Conservation (phyloP, 1,140 invertebrate genomes). For the Hyphantria cunea region DNA sequence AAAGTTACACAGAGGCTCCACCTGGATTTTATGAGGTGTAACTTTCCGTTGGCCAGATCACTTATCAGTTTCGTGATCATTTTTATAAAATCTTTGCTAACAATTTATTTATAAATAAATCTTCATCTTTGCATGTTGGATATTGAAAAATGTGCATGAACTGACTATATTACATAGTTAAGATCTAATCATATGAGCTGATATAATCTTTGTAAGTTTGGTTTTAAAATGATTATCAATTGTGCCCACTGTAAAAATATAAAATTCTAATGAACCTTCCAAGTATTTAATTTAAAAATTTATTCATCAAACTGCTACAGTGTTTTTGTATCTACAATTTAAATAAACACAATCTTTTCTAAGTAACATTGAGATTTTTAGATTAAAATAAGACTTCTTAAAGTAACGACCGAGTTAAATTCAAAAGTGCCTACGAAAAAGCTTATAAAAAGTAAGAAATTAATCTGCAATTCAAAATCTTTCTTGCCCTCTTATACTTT, state of each 20-base stretch:
- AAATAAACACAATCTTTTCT: constrained; percentile 23
- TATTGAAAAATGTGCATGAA: too few species aligned
- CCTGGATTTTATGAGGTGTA: too few species aligned
- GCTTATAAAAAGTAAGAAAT: constrained; percentile 58
- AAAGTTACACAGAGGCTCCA: constrained; percentile 2
- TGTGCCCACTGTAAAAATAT: too few species aligned
- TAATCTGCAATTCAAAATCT: constrained; percentile 58
- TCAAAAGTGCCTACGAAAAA: constrained; percentile 49
- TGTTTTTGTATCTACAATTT: not conserved
- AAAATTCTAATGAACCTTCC: too few species aligned
- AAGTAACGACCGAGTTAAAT: constrained; percentile 46
- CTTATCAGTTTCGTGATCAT: too few species aligned
- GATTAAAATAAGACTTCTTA: constrained; percentile 40
- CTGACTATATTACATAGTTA: not conserved
- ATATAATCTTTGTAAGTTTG: too few species aligned
- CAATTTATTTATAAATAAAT: too few species aligned
- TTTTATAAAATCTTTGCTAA: not conserved
- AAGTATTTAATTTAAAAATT: not conserved
- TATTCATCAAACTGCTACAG: not conserved
- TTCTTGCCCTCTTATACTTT: constrained; percentile 45
- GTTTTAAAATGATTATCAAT: too few species aligned
- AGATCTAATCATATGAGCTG: not conserved
- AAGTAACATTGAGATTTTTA: constrained; percentile 28
- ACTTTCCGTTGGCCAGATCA: too few species aligned
- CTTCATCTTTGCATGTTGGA: too few species aligned